Conservation (phyloP, 1,140 invertebrate genomes). For the Drosophila pseudoananassae region DNA sequence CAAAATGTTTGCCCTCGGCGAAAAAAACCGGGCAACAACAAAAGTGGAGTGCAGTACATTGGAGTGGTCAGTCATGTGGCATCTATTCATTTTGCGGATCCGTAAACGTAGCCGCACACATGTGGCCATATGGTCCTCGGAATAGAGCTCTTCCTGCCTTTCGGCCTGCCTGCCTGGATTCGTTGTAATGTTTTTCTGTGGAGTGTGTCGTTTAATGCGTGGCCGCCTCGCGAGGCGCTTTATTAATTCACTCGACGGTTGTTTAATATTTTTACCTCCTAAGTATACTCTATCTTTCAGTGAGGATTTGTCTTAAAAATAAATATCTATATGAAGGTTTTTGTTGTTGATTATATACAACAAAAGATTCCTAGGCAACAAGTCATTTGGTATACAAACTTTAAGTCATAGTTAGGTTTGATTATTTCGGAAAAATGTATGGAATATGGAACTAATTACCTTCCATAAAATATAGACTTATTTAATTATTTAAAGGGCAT, state of each 20-base stretch:
- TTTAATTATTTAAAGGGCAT: conserved; percentile 28
- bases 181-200: conserved; percentile 47
- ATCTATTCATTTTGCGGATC: conserved; percentile 53
- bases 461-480: neutral
- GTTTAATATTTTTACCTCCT: conserved; percentile 62
- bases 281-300: conserved; percentile 6
- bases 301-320: neutral
- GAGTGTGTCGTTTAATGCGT: conserved; percentile 75
- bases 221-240: conserved; percentile 69
- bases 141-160: conserved; percentile 26
- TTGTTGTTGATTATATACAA: neutral
- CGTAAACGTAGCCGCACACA: conserved; percentile 41
- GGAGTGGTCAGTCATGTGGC: conserved; percentile 71
- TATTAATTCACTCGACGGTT: conserved; percentile 79
- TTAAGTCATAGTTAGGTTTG: no score
- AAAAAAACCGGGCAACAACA: conserved; percentile 33
- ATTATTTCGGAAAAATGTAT: no score
- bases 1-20: conserved; percentile 80
- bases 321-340: neutral
- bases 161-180: conserved; percentile 41
- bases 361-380: no score
- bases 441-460: no score
- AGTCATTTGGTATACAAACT: neutral
- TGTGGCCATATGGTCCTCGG: conserved; percentile 46
- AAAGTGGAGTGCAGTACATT: conserved; percentile 57